Conservation (phyloP, 2,113 vertebrate genomes). For the Piprites chloris region DNA sequence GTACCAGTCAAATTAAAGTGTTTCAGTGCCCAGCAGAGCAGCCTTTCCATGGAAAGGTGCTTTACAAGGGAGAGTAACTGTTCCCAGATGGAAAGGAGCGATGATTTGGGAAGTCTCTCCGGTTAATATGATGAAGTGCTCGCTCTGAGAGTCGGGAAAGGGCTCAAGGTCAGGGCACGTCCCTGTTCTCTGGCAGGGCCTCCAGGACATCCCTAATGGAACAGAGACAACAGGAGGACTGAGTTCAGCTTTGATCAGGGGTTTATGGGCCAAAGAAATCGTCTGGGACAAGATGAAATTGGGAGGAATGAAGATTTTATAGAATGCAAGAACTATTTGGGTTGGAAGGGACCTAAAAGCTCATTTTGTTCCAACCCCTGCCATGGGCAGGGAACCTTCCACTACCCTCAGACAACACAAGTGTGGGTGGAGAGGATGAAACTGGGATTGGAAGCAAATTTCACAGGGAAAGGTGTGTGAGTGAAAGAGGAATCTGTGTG, state of each 20-base stretch:
- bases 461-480: not conserved
- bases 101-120: not conserved
- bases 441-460: not conserved
- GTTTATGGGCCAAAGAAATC: not conserved
- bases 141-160: not conserved
- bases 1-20: not conserved
- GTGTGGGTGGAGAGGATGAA: not conserved
- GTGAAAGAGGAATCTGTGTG: not conserved
- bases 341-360: not conserved
- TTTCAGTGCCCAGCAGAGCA: not conserved
- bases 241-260: not conserved
- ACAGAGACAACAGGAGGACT: not conserved
- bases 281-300: not conserved
- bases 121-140: not conserved
- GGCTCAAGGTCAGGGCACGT: not conserved
- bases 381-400: not conserved
- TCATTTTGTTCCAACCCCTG: not conserved
- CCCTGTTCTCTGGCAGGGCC: not conserved
- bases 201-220: fast-evolving
- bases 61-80: not conserved
- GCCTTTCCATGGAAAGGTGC: not conserved
- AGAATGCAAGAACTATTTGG: not conserved
- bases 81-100: not conserved
- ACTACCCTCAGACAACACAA: not conserved
- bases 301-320: not conserved